Evolutionary conservation across 2,888 invertebrate genomes (phyloP).

Genomic region (Macrostomum cliftonense): DNA sequence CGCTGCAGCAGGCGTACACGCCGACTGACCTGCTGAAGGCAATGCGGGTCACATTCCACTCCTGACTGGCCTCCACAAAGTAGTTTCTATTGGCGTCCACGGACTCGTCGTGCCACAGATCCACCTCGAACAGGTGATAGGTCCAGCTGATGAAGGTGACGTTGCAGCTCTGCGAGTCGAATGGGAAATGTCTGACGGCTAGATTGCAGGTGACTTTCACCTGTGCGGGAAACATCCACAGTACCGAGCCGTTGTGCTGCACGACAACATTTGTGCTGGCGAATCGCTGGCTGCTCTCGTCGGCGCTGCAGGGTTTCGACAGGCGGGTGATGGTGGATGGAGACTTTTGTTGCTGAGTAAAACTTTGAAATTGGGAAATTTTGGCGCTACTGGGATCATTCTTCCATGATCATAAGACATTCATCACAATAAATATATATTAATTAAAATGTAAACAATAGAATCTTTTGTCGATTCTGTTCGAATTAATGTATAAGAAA

Average conservation of each 20-base stretch:
- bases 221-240: conserved; percentile 41
- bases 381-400: too few species aligned
- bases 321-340: too few species aligned
- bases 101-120: too few species aligned
- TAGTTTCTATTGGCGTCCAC: too few species aligned
- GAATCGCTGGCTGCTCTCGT: conserved; percentile 17
- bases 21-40: conserved; percentile 14
- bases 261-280: conserved; percentile 39
- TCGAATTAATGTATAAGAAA: too few species aligned
- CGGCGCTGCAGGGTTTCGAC: conserved; percentile 16
- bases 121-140: conserved; percentile 38
- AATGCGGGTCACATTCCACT: conserved; percentile 47
- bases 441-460: too few species aligned
- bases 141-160: conserved; percentile 42
- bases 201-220: conserved; percentile 40
- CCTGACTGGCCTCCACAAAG: conserved; percentile 64
- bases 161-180: conserved; percentile 39
- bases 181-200: conserved; percentile 41
- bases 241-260: conserved; percentile 37
- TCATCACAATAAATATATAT: too few species aligned
- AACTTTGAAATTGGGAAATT: too few species aligned
- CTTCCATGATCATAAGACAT: too few species aligned
- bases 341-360: too few species aligned
- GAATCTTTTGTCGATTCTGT: too few species aligned
- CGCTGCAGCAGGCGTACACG: conserved; percentile 19